These are phyloP conservation scores for Alca torda DNA, from an alignment of 2,797 vertebrate species.

Conservation along the genomic window DNA sequence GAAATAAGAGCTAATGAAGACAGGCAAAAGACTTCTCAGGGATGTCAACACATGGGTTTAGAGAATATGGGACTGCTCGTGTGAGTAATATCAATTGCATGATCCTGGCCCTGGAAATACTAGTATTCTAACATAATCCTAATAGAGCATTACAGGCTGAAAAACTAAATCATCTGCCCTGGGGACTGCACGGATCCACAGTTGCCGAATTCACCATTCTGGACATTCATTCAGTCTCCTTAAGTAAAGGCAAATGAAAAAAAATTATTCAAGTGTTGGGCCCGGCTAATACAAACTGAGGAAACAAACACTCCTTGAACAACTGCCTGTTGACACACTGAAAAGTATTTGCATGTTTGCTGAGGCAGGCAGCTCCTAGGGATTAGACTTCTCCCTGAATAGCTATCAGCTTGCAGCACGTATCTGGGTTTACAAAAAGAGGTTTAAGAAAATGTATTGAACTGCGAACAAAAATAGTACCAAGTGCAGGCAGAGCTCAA, in stretches of 20 bases:
- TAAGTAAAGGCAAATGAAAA: neutral
- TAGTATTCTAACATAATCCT: neutral
- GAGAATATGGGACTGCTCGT: neutral
- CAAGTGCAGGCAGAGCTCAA: slow-evolving; percentile 44
- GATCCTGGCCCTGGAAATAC: neutral
- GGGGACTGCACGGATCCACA: neutral
- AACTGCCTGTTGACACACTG: slow-evolving; percentile 25
- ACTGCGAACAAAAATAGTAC: slow-evolving; percentile 54
- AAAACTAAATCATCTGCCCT: neutral
- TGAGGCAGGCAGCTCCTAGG: neutral
- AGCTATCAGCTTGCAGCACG: slow-evolving; percentile 38
- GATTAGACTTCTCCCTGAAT: slow-evolving; percentile 17
- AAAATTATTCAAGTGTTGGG: neutral
- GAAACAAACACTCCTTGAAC: neutral
- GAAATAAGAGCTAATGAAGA: neutral
- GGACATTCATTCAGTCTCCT: neutral
- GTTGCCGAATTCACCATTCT: neutral
- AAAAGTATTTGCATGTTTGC: neutral
- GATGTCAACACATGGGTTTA: neutral
- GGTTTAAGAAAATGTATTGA: slow-evolving; percentile 50
- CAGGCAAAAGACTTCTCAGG: fast-evolving
- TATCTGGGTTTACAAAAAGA: slow-evolving; percentile 29
- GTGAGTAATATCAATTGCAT: neutral
- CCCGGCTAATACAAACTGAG: neutral
- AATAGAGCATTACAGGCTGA: neutral